Percentiles rank a stretch among this genome's conserved stretches.
These are phyloP conservation scores for Adelphocoris suturalis DNA, from an alignment of 2,888 invertebrate species.

Conservation along the genomic window DNA sequence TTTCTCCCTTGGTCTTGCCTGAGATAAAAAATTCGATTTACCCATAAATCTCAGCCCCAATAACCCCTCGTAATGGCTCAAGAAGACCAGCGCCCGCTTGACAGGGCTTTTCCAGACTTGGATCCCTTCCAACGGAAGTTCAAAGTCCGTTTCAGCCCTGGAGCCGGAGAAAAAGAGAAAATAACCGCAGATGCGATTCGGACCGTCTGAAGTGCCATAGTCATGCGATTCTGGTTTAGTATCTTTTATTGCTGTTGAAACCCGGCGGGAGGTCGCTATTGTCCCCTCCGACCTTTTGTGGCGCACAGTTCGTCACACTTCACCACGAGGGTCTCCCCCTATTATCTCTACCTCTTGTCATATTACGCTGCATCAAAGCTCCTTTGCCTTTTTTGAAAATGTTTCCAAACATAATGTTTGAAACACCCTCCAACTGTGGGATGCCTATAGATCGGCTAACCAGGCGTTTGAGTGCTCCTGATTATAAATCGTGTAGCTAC, in stretches of 20 bases:
- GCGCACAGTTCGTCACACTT: constrained; percentile 32
- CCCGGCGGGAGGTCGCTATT: not conserved
- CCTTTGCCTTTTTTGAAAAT: constrained; percentile 34
- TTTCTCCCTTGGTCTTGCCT: too few species aligned
- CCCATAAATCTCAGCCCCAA: not conserved
- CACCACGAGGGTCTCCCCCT: constrained; percentile 24
- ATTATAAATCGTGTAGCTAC: constrained; percentile 11
- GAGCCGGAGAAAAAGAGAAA: constrained; percentile 1
- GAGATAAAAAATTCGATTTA: not conserved
- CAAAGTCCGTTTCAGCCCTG: not conserved
- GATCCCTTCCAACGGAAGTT: constrained; percentile 7
- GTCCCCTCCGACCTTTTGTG: not conserved
- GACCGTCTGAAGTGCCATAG: constrained; percentile 29
- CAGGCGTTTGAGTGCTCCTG: constrained; percentile 27
- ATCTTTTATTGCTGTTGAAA: constrained; percentile 9
- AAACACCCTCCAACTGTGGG: constrained; percentile 21
- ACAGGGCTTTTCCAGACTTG: not conserved
- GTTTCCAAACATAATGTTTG: constrained; percentile 46
- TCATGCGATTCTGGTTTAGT: constrained; percentile 44
- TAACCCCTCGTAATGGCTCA: not conserved
- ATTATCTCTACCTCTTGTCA: constrained; percentile 45
- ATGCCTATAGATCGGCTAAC: constrained; percentile 19
- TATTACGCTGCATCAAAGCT: constrained; percentile 34
- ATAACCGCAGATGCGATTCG: constrained; percentile 49
- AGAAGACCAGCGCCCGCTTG: not conserved